Base-by-base conservation (phyloP, 2,113 vertebrate species). In the Epinephelus cyanopodus region DNA sequence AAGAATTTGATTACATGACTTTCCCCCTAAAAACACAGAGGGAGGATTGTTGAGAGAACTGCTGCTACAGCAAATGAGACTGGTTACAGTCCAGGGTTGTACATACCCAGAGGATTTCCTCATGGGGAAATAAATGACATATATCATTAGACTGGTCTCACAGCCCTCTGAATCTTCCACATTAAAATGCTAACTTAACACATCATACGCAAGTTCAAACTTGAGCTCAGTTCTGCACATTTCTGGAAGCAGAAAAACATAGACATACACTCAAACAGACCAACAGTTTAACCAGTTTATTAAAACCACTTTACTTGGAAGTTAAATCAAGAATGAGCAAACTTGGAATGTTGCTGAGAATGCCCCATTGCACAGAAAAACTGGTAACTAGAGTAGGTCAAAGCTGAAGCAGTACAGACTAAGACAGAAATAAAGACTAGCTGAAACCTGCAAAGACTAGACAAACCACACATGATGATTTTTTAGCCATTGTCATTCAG, bases 11-110 rank as follows among this genome's bases (percentile, higher is more conserved):
- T 85, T 90, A 85, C 86, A 85, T 57, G 84, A 87, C 86, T 89
- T 88, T 87, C 87, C 84, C 87, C 79, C 82, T 86, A 79, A 85
- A 93, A 91, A 90, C 79, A 87, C 78, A 89, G 85, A 86, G 77
- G 72, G 45, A 45, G 81, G 77, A 90, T 82, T 90, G 91, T 92
- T 80, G 67, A 67, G 76, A 85, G 71, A 85, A 87, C 37, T 85
- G 77, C 86, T 84, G 86, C 74, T 76, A 19, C 58, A 81, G 75
- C 79, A 90, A 85, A 85, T 64, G 69, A 67, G 53, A 82, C 80
- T 68, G 69, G 66, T 70, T 76, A 29, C 7, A 65, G 29, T 79
- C 65, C 81, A 79, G 70, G 56, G 69, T 79, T 62, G 65, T 70
- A 25, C 82, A 53, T 64, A 74, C 64, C 68, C 11, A 50, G 62